phyloP scores from a whole-genome alignment of 2,797 vertebrate species.

The Typhlichthys subterraneus region DNA sequence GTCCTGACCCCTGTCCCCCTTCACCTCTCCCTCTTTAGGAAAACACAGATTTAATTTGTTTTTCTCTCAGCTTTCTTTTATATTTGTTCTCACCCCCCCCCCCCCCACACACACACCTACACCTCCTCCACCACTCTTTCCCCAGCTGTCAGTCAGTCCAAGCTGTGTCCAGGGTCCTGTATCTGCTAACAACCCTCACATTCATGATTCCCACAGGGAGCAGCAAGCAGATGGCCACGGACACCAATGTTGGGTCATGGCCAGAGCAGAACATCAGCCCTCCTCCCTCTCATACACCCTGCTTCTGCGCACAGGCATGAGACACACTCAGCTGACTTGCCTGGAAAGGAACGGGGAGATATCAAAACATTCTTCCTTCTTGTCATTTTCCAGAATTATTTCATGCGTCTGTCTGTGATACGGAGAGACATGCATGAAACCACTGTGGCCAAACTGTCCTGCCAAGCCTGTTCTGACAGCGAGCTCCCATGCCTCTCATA shows the following conservation, averaged over 20 bases:
- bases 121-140: slow-evolving; percentile 72
- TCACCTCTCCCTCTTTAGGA: slow-evolving; percentile 1
- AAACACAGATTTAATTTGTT: slow-evolving; percentile 30
- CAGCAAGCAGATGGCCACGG: slow-evolving; percentile 83
- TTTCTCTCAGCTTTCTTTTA: slow-evolving; percentile 53
- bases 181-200: slow-evolving; percentile 87
- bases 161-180: slow-evolving; percentile 79
- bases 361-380: no score
- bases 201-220: slow-evolving; percentile 83
- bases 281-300: slow-evolving; percentile 59
- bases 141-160: slow-evolving; percentile 85
- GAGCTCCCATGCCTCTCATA: slow-evolving; percentile 61
- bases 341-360: no score
- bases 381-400: no score
- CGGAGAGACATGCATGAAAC: slow-evolving; percentile 51
- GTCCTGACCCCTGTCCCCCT: no score
- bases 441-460: slow-evolving; percentile 52
- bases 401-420: background rate
- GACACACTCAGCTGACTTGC: no score
- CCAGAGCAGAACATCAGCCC: slow-evolving; percentile 73
- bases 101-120: slow-evolving; percentile 8
- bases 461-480: slow-evolving; percentile 65
- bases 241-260: slow-evolving; percentile 74
- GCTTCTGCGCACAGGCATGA: slow-evolving; percentile 8
- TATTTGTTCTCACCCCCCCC: slow-evolving; percentile 13